phyloP scores from a whole-genome alignment of 2,888 invertebrate genomes.

The Orthonevra nobilis region DNA sequence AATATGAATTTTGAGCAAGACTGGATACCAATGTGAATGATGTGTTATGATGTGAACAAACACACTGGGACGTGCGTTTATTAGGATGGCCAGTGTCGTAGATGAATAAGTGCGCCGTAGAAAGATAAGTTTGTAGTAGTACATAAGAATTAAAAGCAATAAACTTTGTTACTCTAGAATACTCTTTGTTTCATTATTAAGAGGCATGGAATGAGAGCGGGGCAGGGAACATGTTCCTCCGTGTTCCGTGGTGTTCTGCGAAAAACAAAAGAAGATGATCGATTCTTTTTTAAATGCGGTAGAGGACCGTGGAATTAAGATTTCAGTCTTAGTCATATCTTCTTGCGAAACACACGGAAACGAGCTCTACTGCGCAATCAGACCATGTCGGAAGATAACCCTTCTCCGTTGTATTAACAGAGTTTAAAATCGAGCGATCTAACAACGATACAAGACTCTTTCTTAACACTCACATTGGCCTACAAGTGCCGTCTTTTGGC shows the following conservation, averaged over 20 bases:
- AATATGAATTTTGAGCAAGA: too few species aligned
- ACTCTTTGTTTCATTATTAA: conserved; percentile 5
- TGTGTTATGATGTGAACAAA: too few species aligned
- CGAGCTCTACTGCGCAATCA: neutral
- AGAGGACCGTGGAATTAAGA: neutral
- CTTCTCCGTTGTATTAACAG: conserved; percentile 11
- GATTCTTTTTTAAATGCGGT: neutral
- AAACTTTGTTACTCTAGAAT: conserved; percentile 8
- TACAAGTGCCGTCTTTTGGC: too few species aligned
- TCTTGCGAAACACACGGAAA: neutral
- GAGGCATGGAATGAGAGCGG: conserved; percentile 12
- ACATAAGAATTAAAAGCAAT: neutral
- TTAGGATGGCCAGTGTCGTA: neutral
- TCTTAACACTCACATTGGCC: too few species aligned
- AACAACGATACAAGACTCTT: too few species aligned
- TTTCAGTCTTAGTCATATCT: neutral
- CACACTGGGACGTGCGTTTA: neutral
- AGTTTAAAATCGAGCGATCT: too few species aligned
- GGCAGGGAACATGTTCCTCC: too few species aligned
- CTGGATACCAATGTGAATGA: too few species aligned
- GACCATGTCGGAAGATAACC: neutral
- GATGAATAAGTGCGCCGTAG: conserved; percentile 6
- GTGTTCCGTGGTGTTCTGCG: conserved; percentile 11
- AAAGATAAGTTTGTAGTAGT: conserved; percentile 1
- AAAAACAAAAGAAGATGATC: conserved; percentile 30